Base-by-base conservation (phyloP, 2,888 invertebrate genomes). In the Polia nebulosa region DNA sequence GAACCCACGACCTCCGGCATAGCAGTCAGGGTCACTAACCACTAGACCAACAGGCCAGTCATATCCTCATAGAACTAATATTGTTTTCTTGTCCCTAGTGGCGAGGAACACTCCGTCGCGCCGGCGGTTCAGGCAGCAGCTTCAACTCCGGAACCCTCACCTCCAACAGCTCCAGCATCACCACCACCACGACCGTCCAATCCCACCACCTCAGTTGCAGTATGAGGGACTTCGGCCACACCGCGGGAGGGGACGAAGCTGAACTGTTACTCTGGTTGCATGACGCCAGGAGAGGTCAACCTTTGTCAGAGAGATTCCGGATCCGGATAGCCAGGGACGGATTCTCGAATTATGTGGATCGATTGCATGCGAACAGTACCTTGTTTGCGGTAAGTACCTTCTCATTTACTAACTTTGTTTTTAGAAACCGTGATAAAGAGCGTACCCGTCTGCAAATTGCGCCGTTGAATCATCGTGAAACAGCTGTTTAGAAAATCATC, bases 301-400 rank as follows among this genome's bases (percentile, higher is more conserved):
- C 98, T 79, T 96, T 99, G 72, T 98, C 99, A 65, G 99, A 99
- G 93, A 96, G 99, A 77, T 99, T 98, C 95, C 96, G 99, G 88
- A 98, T 99, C 84, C 97, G 97, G 90, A 98, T 99, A 92, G 98
- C 98, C 79, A 98, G 98, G 91, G 98, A 98, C 87, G 99, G 98
- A 17, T 98, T 98, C 93, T 98, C 98, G 20, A 98, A 98, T 92
- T 98, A 98, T 90, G 97, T 98, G 76, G 98, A 98, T 87, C 97
- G 98, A 88, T 93, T 98, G 83, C 97, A 98, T 90, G 98, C 98
- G 86, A 98, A 98, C 91, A 98, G 98, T 90, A 98, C 98, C 27
- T 97, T 99, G 68, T 99, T 99, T 91, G 98, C 98, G 94, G 97
- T 97, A 84, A 92, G 94, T 90, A 20, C 39, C 17, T 41, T 41